These are phyloP conservation scores for Ceratoteleas bidentatus DNA, from an alignment of 1,140 invertebrate genomes.

Conservation along the genomic window DNA sequence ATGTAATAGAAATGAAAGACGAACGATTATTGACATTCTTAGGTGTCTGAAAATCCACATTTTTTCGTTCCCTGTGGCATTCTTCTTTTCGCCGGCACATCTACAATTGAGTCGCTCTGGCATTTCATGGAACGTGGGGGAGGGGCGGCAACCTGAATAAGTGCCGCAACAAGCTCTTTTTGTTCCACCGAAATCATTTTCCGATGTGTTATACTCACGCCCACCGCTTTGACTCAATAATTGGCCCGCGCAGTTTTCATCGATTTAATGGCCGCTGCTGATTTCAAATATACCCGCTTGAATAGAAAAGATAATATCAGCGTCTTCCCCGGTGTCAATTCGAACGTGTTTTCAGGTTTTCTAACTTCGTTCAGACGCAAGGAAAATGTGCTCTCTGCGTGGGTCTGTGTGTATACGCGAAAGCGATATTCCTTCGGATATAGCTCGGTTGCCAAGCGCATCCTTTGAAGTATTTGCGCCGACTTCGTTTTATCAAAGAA, in stretches of 20 bases:
- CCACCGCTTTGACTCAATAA: slow-evolving; percentile 2
- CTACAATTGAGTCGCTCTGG: slow-evolving; percentile 53
- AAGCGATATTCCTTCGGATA: slow-evolving; percentile 59
- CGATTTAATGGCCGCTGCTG: neutral
- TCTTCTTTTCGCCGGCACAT: slow-evolving; percentile 52
- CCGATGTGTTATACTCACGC: slow-evolving; percentile 7
- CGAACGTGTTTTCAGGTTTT: slow-evolving; percentile 23
- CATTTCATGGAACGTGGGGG: slow-evolving; percentile 28
- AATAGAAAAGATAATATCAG: slow-evolving; percentile 22
- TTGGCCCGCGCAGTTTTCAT: slow-evolving; percentile 6
- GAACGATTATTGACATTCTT: slow-evolving; percentile 64
- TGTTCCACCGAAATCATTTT: slow-evolving; percentile 20
- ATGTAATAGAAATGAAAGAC: slow-evolving; percentile 63
- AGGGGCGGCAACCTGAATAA: slow-evolving; percentile 14
- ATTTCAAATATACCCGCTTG: slow-evolving; percentile 5
- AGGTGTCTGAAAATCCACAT: slow-evolving; percentile 62
- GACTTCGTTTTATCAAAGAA: slow-evolving; percentile 72
- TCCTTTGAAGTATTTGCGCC: slow-evolving; percentile 70
- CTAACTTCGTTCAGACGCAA: slow-evolving; percentile 20
- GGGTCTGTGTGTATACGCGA: slow-evolving; percentile 13
- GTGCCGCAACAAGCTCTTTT: slow-evolving; percentile 14
- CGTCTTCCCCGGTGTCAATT: slow-evolving; percentile 23
- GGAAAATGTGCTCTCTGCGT: slow-evolving; percentile 18
- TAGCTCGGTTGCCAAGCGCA: slow-evolving; percentile 60
- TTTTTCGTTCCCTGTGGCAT: slow-evolving; percentile 59